Evolutionary conservation across 2,113 vertebrate species (phyloP).

Genomic region (Dolichotis patagonum): DNA sequence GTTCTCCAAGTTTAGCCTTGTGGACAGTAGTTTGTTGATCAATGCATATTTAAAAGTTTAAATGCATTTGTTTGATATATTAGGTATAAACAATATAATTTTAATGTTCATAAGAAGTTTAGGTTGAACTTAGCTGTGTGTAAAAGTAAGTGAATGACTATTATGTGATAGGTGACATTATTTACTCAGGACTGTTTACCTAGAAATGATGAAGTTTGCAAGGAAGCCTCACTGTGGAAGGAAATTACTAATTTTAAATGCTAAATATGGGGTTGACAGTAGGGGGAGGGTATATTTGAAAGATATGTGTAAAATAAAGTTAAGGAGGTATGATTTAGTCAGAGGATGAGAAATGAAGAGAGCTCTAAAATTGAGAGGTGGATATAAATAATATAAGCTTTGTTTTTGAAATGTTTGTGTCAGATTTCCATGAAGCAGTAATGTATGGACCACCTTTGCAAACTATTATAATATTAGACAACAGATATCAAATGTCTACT

Average conservation of each 20-base stretch:
- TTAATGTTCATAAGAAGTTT: neutral
- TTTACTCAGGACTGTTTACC: neutral
- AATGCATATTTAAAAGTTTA: slow-evolving; percentile 9
- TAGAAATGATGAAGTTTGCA: neutral
- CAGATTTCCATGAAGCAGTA: neutral
- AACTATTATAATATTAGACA: neutral
- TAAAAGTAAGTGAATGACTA: neutral
- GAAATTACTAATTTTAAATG: slow-evolving; percentile 27
- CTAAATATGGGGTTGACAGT: neutral
- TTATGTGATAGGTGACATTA: neutral
- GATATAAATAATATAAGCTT: neutral
- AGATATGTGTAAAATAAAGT: neutral
- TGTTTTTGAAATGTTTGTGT: neutral
- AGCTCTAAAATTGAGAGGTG: neutral
- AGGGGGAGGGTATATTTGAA: neutral
- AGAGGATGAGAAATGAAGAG: neutral
- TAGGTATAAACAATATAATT: neutral
- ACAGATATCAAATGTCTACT: neutral
- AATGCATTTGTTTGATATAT: slow-evolving; percentile 28
- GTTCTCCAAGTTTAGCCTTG: neutral
- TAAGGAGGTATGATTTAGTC: neutral
- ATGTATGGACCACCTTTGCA: neutral
- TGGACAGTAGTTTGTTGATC: neutral
- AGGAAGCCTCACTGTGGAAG: neutral
- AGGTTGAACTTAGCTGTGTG: neutral